phyloP scores from a whole-genome alignment of 2,113 vertebrate genomes.

The Nesospiza acunhae region DNA sequence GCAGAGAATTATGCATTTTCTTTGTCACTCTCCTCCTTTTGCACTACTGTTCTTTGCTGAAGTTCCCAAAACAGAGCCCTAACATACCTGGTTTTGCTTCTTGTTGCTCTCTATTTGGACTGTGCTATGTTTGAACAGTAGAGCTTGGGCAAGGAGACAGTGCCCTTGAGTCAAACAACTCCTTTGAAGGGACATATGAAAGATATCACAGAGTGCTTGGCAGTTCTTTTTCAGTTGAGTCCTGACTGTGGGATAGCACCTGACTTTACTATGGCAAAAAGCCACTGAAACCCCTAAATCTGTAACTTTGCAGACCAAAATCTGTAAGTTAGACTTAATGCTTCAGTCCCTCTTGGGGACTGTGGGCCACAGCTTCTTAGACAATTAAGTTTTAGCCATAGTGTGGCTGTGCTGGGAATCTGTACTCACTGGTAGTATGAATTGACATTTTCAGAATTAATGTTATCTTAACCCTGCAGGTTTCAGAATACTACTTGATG shows the following conservation, averaged over 20 bases:
- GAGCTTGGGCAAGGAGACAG: background rate
- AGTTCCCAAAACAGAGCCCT: background rate
- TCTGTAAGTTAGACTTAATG: background rate
- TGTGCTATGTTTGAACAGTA: background rate
- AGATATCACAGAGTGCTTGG: background rate
- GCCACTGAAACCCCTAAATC: background rate
- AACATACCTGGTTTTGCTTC: background rate
- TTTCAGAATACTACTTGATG: slow-evolving; percentile 91
- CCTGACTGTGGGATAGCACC: background rate
- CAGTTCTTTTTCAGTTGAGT: background rate
- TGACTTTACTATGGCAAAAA: background rate
- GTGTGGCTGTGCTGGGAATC: background rate
- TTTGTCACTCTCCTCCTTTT: background rate
- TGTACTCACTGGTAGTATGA: background rate
- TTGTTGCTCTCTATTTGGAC: background rate
- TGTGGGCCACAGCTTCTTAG: background rate
- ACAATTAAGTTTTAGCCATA: background rate
- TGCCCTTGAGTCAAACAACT: background rate
- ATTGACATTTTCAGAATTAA: background rate
- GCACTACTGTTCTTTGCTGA: background rate
- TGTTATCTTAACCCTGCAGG: slow-evolving; percentile 70
- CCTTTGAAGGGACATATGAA: background rate
- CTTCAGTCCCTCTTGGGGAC: background rate
- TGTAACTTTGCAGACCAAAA: background rate
- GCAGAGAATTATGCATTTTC: background rate